Evolutionary conservation across 2,888 invertebrate species (phyloP).

Genomic region (Agrotis puta): DNA sequence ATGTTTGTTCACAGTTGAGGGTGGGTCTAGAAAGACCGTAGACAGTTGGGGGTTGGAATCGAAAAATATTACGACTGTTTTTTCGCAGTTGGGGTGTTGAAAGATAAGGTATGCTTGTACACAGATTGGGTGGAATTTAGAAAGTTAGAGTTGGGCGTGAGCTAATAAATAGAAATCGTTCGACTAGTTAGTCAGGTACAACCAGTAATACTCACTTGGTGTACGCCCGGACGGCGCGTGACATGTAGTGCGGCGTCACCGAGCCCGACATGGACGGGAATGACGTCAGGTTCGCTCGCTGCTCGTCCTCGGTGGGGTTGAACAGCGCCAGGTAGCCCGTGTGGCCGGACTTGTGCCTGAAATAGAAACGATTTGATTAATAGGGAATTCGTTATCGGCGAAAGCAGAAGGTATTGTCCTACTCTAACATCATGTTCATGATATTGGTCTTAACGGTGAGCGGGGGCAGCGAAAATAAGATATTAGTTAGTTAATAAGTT

Average conservation of each 20-base stretch:
- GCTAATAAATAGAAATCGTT: no score
- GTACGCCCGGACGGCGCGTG: conserved; percentile 84
- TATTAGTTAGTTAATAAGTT: no score
- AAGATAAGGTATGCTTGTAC: neutral
- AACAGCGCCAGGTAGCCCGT: conserved; percentile 94
- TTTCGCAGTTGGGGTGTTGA: no score
- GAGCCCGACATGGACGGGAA: conserved; percentile 89
- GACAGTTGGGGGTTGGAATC: neutral
- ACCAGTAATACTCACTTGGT: conserved; percentile 79
- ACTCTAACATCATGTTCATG: no score
- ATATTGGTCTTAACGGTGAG: no score
- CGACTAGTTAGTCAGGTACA: no score
- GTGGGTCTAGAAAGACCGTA: no score
- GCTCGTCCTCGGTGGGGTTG: conserved; percentile 91
- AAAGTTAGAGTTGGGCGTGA: no score
- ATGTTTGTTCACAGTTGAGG: neutral
- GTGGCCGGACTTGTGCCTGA: conserved; percentile 93
- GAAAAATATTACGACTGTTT: no score
- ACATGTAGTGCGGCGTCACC: conserved; percentile 90
- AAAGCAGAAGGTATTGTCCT: no score
- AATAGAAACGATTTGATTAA: neutral
- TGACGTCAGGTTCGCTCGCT: conserved; percentile 90
- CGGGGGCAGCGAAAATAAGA: no score
- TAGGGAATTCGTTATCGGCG: no score
- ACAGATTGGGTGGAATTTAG: neutral